Evolutionary conservation across 2,888 invertebrate species (phyloP), one percentile per base, ranked within the genome.

Genomic region (Chrysomela aeneicollis): DNA sequence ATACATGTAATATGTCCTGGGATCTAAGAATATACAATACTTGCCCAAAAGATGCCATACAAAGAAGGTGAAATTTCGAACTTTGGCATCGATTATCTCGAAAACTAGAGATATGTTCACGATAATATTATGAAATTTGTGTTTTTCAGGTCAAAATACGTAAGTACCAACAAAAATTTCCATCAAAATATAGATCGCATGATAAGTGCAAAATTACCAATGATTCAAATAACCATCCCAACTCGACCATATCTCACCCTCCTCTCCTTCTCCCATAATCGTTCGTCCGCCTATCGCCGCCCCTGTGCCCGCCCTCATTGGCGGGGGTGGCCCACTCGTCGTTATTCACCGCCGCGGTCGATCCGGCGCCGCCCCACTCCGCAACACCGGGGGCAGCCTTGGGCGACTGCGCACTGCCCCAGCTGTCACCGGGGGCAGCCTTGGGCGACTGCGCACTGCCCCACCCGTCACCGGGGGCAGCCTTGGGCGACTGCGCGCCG

Each of bases 191-290:
- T n/a, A n/a, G n/a, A n/a, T n/a, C n/a, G n/a, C n/a, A n/a, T n/a
- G n/a, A n/a, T n/a, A n/a, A n/a, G n/a, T n/a, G n/a, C n/a, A n/a
- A n/a, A n/a, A n/a, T n/a, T n/a, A n/a, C n/a, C n/a, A n/a, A n/a
- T n/a, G n/a, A n/a, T n/a, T n/a, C n/a, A n/a, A n/a, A n/a, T n/a
- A n/a, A n/a, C n/a, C n/a, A n/a, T n/a, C n/a, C n/a, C n/a, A n/a
- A n/a, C n/a, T n/a, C 26, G 6, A 26, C 15, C 8, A 37, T 49
- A 12, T 54, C 61, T 49, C 47, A 63, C 63, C 53, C 66, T 60
- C 57, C 37, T 61, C 57, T 61, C 42, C 60, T 63, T 18, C 50
- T 66, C 17, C 63, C 63, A 52, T 66, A 71, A 49, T 68, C 61
- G 30, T 69, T 66, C 35, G 67, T 58, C 26, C 64, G 64, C 8